phyloP scores from a whole-genome alignment of 2,888 invertebrate genomes.

The Arenicola marina region DNA sequence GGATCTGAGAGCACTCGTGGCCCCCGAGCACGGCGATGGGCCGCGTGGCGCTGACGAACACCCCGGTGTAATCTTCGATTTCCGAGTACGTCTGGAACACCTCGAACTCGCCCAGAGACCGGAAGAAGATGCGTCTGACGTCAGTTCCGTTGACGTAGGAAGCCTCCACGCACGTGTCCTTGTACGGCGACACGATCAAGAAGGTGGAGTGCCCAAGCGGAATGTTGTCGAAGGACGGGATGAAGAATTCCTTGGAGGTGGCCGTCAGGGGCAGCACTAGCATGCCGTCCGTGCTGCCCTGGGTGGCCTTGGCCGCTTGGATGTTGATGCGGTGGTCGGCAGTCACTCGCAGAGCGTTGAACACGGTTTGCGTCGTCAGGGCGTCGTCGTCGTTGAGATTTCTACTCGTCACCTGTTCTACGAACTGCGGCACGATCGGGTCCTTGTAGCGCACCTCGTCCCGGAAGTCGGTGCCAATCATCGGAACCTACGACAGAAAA shows the following conservation, averaged over 20 bases:
- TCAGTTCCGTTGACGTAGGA: not conserved
- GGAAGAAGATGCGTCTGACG: slow-evolving; percentile 2
- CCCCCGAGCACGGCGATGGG: slow-evolving; percentile 2
- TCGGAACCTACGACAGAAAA: no score
- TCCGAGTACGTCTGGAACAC: slow-evolving; percentile 2
- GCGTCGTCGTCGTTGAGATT: no score
- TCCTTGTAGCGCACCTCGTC: no score
- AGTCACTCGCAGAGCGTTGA: not conserved
- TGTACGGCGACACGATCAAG: not conserved
- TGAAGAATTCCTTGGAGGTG: not conserved
- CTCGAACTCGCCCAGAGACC: not conserved
- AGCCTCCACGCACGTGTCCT: slow-evolving; percentile 2
- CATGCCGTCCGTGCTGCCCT: slow-evolving; percentile 4
- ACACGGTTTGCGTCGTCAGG: not conserved
- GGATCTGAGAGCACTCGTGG: not conserved
- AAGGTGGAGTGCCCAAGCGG: not conserved
- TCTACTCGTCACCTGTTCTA: no score
- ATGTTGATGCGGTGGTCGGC: not conserved
- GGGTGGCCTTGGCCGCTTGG: not conserved
- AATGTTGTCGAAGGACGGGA: not conserved
- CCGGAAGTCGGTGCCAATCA: no score
- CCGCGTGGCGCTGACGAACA: not conserved
- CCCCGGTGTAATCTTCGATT: not conserved
- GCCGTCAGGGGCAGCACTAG: not conserved
- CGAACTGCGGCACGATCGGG: no score